Percentiles rank a stretch among this genome's conserved stretches.
These are phyloP conservation scores for Lepidochitona cinerea DNA, from an alignment of 2,888 invertebrate species.

Conservation along the genomic window DNA sequence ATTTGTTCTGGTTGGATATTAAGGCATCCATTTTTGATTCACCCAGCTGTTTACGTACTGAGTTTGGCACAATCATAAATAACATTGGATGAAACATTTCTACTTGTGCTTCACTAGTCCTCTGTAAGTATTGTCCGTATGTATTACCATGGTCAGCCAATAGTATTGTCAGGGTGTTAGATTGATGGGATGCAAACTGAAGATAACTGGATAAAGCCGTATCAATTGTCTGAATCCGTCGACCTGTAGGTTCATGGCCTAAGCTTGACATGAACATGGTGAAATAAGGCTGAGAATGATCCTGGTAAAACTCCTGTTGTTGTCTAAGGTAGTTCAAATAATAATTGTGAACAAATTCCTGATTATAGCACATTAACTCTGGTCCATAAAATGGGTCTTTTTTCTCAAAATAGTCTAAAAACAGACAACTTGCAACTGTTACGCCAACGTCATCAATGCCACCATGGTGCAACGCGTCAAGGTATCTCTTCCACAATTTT, in stretches of 20 bases:
- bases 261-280: constrained; percentile 46
- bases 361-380: constrained; percentile 52
- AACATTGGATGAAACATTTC: constrained; percentile 55
- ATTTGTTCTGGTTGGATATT: constrained; percentile 39
- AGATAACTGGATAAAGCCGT: constrained; percentile 38
- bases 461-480: constrained; percentile 33
- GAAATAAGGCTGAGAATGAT: constrained; percentile 33
- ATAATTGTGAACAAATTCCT: constrained; percentile 52
- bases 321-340: constrained; percentile 42
- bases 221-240: constrained; percentile 50
- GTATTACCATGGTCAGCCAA: constrained; percentile 61
- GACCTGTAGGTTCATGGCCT: constrained; percentile 52
- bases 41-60: constrained; percentile 34
- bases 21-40: constrained; percentile 30
- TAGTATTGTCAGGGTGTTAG: constrained; percentile 50
- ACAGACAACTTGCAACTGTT: constrained; percentile 48
- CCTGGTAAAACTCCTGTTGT: constrained; percentile 33
- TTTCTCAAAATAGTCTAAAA: constrained; percentile 37
- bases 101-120: constrained; percentile 40
- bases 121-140: constrained; percentile 48
- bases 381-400: constrained; percentile 55
- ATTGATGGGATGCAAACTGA: constrained; percentile 17
- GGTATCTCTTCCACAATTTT: constrained; percentile 39
- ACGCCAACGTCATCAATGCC: constrained; percentile 44
- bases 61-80: constrained; percentile 47